Conservation (phyloP, 2,113 vertebrate genomes). For the Corapipo altera region DNA sequence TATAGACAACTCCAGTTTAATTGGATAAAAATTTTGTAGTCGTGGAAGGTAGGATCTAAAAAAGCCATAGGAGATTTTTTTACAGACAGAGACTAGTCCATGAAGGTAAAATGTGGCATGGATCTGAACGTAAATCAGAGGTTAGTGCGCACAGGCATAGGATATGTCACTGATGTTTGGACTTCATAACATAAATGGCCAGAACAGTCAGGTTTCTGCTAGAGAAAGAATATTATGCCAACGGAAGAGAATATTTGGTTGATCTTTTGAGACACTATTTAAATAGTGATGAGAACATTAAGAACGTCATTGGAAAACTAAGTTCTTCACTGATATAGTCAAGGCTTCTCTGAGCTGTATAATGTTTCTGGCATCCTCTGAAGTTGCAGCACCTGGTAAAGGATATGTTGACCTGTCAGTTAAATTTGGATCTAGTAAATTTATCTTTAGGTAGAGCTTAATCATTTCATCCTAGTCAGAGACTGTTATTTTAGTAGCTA, state of each 20-base stretch:
- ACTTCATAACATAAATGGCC: background rate
- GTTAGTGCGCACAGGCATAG: background rate
- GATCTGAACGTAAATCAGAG: background rate
- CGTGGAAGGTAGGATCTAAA: background rate
- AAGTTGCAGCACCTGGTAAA: background rate
- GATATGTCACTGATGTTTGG: background rate
- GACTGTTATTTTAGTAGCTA: background rate
- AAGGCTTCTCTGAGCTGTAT: background rate
- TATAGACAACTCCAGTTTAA: background rate
- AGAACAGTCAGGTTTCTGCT: background rate
- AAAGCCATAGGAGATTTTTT: background rate
- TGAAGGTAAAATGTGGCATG: background rate
- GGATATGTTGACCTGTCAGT: background rate
- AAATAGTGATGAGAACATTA: background rate
- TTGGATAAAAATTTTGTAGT: background rate
- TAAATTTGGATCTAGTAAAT: background rate
- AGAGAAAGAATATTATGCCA: background rate
- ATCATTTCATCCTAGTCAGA: background rate
- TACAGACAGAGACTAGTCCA: background rate
- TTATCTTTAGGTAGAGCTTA: conserved; percentile 15
- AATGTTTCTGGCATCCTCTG: background rate
- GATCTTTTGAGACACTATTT: background rate
- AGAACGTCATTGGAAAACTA: background rate
- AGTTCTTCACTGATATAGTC: background rate
- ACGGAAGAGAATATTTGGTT: background rate